Evolutionary conservation across 2,797 vertebrate species (phyloP), one percentile per base, ranked within the genome.

Genomic region (Halcyon badia): DNA sequence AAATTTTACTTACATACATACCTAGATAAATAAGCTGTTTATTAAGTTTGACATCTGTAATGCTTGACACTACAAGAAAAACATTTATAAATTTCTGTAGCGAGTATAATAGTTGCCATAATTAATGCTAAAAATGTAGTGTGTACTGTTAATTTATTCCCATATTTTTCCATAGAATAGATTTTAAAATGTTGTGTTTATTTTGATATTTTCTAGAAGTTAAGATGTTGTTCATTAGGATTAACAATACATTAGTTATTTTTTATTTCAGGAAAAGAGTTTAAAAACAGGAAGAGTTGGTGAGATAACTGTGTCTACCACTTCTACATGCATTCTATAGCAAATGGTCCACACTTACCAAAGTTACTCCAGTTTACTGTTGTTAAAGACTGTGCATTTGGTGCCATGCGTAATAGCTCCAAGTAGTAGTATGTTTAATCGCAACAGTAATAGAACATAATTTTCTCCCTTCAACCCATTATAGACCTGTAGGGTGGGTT

Each of bases 31-130:
- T 58, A 61, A 22, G 12, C 35, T 96, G 78, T 62, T 46, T 83
- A 80, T 33, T 95, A 89, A 94, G 68, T 95, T 96, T 96, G 89
- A 96, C 72, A 96, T 95, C 80, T 96, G 91, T 81, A 87, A 79
- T 83, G 72, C 51, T 92, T 96, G 81, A 93, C 79, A 89, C 44
- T 84, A 81, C 72, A 70, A 84, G 60, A 76, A 84, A 91, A 90
- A 21, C 73, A 61, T 94, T 73, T 91, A 35, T 89, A 52, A 52
- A 30, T 89, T 95, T 71, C 60, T 37, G 35, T 88, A 78, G 37
- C 57, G 86, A 83, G 89, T 91, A 58, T 7, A 87, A 87, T 24
- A 86, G 51, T 90, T 73, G 91, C 24, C 19, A 82, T 39, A 79
- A 58, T 75, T 84, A 77, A 81, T 51, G 86, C 56, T 87, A 51